phyloP scores from a whole-genome alignment of 2,797 vertebrate genomes.

The Arnoldichthys spilopterus region DNA sequence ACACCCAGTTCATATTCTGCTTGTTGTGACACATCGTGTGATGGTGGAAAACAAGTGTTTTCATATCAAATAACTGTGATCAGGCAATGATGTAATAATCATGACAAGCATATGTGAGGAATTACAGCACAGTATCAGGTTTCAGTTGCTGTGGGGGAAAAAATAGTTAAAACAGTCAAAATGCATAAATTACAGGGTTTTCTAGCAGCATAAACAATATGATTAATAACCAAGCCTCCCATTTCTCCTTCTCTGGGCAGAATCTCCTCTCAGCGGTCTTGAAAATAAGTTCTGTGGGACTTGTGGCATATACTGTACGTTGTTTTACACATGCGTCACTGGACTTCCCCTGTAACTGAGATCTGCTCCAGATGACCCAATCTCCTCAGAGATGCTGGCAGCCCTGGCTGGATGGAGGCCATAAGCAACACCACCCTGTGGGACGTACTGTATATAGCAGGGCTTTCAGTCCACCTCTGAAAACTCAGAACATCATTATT shows the following conservation, averaged over 20 bases:
- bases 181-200: constrained; percentile 6
- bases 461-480: constrained; percentile 9
- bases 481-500: constrained; percentile 19
- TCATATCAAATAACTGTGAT: too few relatives aligned
- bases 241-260: background rate
- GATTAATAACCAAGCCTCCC: constrained; percentile 11
- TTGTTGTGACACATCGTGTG: too few relatives aligned
- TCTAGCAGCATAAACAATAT: background rate
- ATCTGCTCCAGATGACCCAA: constrained; percentile 36
- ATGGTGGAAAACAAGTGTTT: too few relatives aligned
- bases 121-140: background rate
- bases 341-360: constrained; percentile 48
- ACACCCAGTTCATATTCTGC: too few relatives aligned
- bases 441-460: background rate
- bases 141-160: background rate
- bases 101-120: background rate
- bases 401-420: constrained; percentile 26
- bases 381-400: constrained; percentile 33
- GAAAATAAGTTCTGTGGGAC: constrained; percentile 32
- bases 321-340: constrained; percentile 25
- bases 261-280: constrained; percentile 23
- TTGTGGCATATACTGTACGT: constrained; percentile 26
- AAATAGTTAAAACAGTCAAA: background rate
- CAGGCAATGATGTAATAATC: too few relatives aligned
- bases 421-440: constrained; percentile 32